Evolutionary conservation across 2,797 vertebrate genomes (phyloP).

Genomic region (Malacoctenus gilli): DNA sequence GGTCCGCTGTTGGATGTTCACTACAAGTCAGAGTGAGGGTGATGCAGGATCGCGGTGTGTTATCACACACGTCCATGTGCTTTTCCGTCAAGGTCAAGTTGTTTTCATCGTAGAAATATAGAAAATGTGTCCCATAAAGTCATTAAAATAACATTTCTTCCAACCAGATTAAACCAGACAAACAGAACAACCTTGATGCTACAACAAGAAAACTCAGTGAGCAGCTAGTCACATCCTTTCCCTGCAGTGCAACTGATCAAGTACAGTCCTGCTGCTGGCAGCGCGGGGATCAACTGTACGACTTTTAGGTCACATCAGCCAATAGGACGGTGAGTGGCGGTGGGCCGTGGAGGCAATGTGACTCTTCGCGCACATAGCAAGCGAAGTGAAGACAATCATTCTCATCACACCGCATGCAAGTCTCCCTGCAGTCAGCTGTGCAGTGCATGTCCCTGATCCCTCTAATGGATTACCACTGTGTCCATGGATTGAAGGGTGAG

Average conservation of each 20-base stretch:
- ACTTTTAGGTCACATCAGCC: conserved; percentile 62
- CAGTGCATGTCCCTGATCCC: conserved; percentile 29
- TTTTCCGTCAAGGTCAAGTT: no score
- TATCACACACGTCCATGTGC: no score
- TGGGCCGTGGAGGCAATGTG: conserved; percentile 44
- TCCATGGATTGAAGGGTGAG: conserved; percentile 56
- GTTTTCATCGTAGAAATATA: no score
- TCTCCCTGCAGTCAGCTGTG: conserved; percentile 36
- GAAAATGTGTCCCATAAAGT: no score
- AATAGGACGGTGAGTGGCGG: conserved; percentile 56
- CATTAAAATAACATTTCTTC: no score
- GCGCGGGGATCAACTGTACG: conserved; percentile 45
- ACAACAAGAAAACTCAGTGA: no score
- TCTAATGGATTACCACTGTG: conserved; percentile 58
- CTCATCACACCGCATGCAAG: conserved; percentile 35
- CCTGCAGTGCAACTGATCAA: conserved; percentile 38
- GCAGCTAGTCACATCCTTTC: conserved; percentile 38
- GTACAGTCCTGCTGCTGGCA: conserved; percentile 53
- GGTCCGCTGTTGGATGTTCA: no score
- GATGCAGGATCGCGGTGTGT: no score
- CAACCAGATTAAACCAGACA: no score
- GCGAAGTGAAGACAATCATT: conserved; percentile 64
- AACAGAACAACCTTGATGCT: no score
- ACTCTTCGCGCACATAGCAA: conserved; percentile 55
- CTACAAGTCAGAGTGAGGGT: no score